Conservation (phyloP, 2,113 vertebrate species). For the Austrofundulus limnaeus region DNA sequence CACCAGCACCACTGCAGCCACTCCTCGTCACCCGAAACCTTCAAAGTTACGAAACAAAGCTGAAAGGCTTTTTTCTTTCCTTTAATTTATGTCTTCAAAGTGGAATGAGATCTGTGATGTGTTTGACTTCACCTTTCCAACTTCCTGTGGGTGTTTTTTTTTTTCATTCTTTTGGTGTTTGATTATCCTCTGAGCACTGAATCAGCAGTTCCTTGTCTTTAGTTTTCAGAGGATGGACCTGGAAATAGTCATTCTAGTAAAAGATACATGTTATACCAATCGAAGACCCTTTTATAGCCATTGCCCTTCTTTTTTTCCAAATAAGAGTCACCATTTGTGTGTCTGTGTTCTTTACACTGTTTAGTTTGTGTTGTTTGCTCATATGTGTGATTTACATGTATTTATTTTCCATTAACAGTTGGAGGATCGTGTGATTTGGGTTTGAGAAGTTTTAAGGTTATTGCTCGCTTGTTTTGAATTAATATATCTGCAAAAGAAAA, state of each 20-base stretch:
- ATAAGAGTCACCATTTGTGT: no score
- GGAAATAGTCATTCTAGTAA: background rate
- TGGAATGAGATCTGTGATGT: slow-evolving; percentile 29
- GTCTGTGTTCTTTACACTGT: background rate
- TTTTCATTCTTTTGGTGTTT: background rate
- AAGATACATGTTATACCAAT: background rate
- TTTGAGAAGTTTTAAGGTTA: no score
- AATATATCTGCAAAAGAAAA: no score
- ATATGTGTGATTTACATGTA: no score
- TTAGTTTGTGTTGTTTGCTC: no score
- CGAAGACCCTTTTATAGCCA: background rate
- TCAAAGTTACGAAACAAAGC: slow-evolving; percentile 52
- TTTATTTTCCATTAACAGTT: no score
- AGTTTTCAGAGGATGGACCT: background rate
- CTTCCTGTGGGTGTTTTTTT: slow-evolving; percentile 13
- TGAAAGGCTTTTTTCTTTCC: slow-evolving; percentile 34
- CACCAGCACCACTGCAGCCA: slow-evolving; percentile 33
- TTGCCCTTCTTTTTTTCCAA: background rate
- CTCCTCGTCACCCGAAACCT: slow-evolving; percentile 49
- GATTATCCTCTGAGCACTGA: background rate
- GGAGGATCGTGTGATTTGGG: no score
- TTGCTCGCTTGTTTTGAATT: no score
- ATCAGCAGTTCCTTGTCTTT: slow-evolving; percentile 9
- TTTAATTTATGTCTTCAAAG: slow-evolving; percentile 27
- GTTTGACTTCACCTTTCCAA: slow-evolving; percentile 25